Conservation (phyloP, 2,888 invertebrate genomes). For the Cataglyphis albicans region DNA sequence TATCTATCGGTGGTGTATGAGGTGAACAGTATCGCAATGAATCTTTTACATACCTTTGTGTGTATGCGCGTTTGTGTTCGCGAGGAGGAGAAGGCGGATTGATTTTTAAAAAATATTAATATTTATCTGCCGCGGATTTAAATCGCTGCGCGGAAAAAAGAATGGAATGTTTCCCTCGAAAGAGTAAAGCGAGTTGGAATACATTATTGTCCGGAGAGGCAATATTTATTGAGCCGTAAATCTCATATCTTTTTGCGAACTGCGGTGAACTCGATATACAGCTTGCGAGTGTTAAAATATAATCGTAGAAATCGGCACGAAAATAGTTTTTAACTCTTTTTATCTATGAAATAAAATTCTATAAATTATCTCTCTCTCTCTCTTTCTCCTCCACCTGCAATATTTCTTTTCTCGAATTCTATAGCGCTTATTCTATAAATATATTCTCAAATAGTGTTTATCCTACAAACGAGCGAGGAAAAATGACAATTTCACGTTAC, state of each 20-base stretch:
- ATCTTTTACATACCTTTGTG: conserved; percentile 41
- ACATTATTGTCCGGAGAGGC: conserved; percentile 49
- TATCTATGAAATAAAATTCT: conserved; percentile 3
- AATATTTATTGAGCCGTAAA: conserved; percentile 53
- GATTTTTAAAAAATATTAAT: conserved; percentile 55
- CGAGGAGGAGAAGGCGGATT: conserved; percentile 24
- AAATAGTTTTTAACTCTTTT: conserved; percentile 17
- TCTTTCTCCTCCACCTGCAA: neutral
- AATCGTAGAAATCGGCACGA: conserved; percentile 27
- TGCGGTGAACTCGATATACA: conserved; percentile 12
- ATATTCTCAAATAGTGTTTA: neutral
- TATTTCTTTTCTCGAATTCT: neutral
- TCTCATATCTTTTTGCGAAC: conserved; percentile 40
- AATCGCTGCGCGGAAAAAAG: conserved; percentile 36
- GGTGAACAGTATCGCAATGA: conserved; percentile 51
- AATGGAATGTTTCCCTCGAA: conserved; percentile 41
- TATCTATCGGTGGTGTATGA: conserved; percentile 54
- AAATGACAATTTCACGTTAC: conserved; percentile 14
- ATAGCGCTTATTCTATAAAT: neutral
- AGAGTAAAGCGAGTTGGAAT: conserved; percentile 48
- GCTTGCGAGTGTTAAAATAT: conserved; percentile 30
- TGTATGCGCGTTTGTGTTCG: neutral
- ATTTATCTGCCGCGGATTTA: conserved; percentile 49
- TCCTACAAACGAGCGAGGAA: neutral
- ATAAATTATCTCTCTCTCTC: neutral